phyloP scores from a whole-genome alignment of 2,888 invertebrate genomes.

The Heliconius sara region DNA sequence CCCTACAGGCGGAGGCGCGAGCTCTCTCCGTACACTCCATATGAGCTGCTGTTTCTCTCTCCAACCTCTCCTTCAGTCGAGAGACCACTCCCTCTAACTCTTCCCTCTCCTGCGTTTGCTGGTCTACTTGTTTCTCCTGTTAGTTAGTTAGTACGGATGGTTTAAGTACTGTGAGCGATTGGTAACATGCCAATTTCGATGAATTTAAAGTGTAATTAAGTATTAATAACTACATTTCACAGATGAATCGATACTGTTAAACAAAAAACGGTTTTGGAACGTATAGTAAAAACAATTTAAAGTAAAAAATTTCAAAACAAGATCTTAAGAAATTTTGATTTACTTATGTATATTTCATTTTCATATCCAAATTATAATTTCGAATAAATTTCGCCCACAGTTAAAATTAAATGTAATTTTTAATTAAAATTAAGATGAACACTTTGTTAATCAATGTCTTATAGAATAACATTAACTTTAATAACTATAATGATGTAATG shows the following conservation, averaged over 20 bases:
- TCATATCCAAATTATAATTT: neutral
- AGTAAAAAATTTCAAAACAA: too few relatives aligned
- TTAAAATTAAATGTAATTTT: slow-evolving; percentile 6
- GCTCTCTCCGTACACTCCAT: slow-evolving; percentile 92
- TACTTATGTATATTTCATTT: neutral
- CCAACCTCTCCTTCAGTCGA: slow-evolving; percentile 93
- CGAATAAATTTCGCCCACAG: slow-evolving; percentile 24
- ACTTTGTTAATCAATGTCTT: slow-evolving; percentile 13
- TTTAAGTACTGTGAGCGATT: slow-evolving; percentile 33
- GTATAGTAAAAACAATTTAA: too few relatives aligned
- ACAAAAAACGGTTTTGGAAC: too few relatives aligned
- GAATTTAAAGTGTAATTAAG: too few relatives aligned
- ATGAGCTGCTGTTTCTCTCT: slow-evolving; percentile 94
- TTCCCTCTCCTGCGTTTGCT: slow-evolving; percentile 95
- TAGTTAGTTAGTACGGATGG: slow-evolving; percentile 58
- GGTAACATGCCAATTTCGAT: neutral
- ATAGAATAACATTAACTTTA: slow-evolving; percentile 6
- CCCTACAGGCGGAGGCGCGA: slow-evolving; percentile 80
- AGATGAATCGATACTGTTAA: too few relatives aligned
- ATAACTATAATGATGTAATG: neutral
- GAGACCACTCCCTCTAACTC: slow-evolving; percentile 93
- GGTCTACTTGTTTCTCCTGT: slow-evolving; percentile 94
- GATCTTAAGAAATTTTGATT: neutral
- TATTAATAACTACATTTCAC: too few relatives aligned
- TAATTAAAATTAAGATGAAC: slow-evolving; percentile 16